Evolutionary conservation across 2,888 invertebrate genomes (phyloP).

Genomic region (Thymelicus lineola): DNA sequence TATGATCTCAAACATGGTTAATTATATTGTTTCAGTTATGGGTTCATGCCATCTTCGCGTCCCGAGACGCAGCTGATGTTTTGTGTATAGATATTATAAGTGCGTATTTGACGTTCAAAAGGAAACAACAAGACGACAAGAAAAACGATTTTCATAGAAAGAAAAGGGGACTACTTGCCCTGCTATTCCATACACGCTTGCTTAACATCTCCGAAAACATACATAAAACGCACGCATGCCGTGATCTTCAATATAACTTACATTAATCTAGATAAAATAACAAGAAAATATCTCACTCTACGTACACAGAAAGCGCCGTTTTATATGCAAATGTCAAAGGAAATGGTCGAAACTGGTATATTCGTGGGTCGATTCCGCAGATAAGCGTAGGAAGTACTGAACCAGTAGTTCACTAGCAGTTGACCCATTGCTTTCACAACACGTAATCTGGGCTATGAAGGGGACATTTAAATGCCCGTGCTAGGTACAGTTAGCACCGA

Average conservation of each 20-base stretch:
- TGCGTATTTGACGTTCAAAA: too few species aligned
- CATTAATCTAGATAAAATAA: not conserved
- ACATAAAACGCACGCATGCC: too few species aligned
- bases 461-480: slow-evolving; percentile 43
- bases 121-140: too few species aligned
- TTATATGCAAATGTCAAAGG: slow-evolving; percentile 31
- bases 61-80: too few species aligned
- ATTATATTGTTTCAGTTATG: too few species aligned
- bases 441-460: slow-evolving; percentile 41
- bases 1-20: too few species aligned
- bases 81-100: too few species aligned
- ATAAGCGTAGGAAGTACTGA: slow-evolving; percentile 33
- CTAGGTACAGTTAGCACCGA: slow-evolving; percentile 24
- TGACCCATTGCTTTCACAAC: slow-evolving; percentile 40
- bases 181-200: too few species aligned
- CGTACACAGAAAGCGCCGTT: slow-evolving; percentile 12
- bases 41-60: too few species aligned
- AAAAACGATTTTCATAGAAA: too few species aligned
- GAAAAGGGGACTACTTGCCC: too few species aligned
- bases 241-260: not conserved
- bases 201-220: too few species aligned
- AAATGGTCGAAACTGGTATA: slow-evolving; percentile 28
- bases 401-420: slow-evolving; percentile 30
- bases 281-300: not conserved
- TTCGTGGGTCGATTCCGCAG: slow-evolving; percentile 28